Conservation (phyloP, 2,797 vertebrate genomes). For the Dicrostonyx torquatus region DNA sequence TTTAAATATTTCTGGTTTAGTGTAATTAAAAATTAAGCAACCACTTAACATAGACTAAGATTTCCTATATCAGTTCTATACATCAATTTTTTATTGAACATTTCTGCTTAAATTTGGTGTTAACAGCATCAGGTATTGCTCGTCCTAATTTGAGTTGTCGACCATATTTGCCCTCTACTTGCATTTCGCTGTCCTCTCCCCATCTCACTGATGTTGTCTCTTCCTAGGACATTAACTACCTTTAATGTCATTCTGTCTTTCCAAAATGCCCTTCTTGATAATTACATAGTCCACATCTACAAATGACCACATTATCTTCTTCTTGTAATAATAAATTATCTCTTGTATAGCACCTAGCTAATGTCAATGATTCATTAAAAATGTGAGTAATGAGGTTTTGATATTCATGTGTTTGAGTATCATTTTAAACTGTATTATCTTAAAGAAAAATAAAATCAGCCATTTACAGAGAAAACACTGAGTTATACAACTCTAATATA, state of each 20-base stretch:
- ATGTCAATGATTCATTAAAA: not conserved
- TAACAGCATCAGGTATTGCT: not conserved
- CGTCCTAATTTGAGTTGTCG: conserved; percentile 29
- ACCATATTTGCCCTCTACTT: not conserved
- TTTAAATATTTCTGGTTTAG: conserved; percentile 75
- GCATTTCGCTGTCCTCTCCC: not conserved
- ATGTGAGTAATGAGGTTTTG: not conserved
- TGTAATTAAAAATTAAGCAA: conserved; percentile 72
- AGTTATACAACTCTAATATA: not conserved
- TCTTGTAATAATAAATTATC: not conserved
- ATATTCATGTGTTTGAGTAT: not conserved
- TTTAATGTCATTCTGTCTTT: not conserved
- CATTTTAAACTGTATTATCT: not conserved
- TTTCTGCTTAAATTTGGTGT: conserved; percentile 55
- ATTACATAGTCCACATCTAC: not conserved
- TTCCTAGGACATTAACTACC: not conserved
- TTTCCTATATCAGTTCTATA: conserved; percentile 38
- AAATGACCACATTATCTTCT: not conserved
- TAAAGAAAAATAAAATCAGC: not conserved
- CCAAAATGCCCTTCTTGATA: not conserved
- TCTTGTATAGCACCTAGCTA: not conserved
- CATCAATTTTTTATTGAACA: conserved; percentile 48
- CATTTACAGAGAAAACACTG: not conserved
- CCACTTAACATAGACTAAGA: conserved; percentile 52
- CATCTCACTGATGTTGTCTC: not conserved